Conservation (phyloP, 1,140 invertebrate species). For the Lepidurus arcticus region DNA sequence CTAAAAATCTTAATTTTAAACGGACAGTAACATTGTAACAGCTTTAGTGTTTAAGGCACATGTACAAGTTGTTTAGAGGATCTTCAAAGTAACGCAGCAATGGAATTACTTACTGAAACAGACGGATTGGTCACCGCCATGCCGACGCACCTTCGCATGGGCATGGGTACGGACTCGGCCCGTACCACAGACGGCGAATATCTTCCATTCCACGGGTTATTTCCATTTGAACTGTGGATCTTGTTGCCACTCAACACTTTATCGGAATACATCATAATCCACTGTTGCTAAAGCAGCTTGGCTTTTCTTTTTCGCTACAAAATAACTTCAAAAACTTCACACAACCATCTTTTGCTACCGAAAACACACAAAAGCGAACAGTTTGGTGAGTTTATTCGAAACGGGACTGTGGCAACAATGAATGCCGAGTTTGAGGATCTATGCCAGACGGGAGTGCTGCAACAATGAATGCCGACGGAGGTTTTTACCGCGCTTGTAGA, state of each 20-base stretch:
- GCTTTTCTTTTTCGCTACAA: not conserved
- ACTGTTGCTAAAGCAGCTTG: not conserved
- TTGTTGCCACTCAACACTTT: slow-evolving; percentile 11
- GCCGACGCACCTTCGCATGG: slow-evolving; percentile 16
- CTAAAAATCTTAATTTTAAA: too few species aligned
- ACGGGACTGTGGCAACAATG: too few species aligned
- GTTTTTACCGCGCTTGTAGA: too few species aligned
- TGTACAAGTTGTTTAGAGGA: too few species aligned
- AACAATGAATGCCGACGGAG: too few species aligned
- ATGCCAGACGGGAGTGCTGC: too few species aligned
- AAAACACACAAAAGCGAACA: too few species aligned
- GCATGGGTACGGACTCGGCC: slow-evolving; percentile 9
- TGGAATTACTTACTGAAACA: not conserved
- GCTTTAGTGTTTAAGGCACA: too few species aligned
- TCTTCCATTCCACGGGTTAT: not conserved
- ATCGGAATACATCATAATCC: slow-evolving; percentile 5
- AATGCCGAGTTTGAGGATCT: too few species aligned
- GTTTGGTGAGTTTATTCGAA: too few species aligned
- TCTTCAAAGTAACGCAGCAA: too few species aligned
- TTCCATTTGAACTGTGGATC: not conserved
- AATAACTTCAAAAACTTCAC: not conserved
- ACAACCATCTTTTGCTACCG: not conserved
- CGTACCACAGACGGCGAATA: slow-evolving; percentile 6
- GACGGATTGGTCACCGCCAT: slow-evolving; percentile 11
- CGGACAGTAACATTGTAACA: too few species aligned